Conservation (phyloP, 2,888 invertebrate species). For the Crematogaster levior region DNA sequence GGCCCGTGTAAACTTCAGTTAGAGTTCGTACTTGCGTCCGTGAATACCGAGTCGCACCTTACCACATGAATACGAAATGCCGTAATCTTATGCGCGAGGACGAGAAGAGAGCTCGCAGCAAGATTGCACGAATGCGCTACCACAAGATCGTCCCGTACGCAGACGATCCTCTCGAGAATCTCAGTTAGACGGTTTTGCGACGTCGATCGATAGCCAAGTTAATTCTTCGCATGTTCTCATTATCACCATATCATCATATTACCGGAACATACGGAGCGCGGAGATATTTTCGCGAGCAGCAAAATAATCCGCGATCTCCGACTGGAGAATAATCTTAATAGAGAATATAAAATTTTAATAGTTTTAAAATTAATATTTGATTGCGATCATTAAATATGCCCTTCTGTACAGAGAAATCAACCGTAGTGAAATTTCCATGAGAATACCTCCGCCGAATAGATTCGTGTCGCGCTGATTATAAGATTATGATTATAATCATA, state of each 20-base stretch:
- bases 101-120: slow-evolving; percentile 39
- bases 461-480: slow-evolving; percentile 29
- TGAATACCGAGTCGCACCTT: slow-evolving; percentile 71
- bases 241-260: background rate
- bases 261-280: background rate
- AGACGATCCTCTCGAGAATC: slow-evolving; percentile 27
- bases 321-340: background rate
- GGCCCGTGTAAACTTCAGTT: slow-evolving; percentile 70
- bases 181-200: background rate
- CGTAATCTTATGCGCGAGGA: slow-evolving; percentile 66
- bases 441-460: background rate
- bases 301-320: background rate
- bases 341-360: no score
- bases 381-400: background rate
- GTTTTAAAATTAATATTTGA: background rate
- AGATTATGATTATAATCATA: slow-evolving; percentile 30
- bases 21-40: slow-evolving; percentile 69
- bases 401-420: background rate
- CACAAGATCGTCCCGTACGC: slow-evolving; percentile 35
- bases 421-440: background rate
- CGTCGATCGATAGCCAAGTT: background rate
- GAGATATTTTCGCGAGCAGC: background rate
- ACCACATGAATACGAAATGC: slow-evolving; percentile 75
- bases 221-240: background rate
- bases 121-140: slow-evolving; percentile 50